phyloP scores from a whole-genome alignment of 2,888 invertebrate species.

The Dolomedes plantarius region DNA sequence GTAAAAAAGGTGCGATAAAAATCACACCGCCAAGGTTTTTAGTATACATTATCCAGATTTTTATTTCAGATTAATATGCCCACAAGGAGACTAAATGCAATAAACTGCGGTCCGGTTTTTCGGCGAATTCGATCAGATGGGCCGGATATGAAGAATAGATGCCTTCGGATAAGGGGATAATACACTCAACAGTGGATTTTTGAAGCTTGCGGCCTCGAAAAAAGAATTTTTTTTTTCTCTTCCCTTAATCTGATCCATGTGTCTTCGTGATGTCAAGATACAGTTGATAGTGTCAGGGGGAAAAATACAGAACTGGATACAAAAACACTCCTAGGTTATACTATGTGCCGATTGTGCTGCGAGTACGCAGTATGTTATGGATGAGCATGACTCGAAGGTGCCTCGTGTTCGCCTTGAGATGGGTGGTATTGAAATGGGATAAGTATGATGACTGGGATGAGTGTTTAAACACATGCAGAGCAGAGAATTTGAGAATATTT shows the following conservation, averaged over 20 bases:
- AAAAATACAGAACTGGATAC: slow-evolving; percentile 1
- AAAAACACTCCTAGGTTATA: background rate
- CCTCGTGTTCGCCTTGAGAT: no score
- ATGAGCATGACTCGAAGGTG: no score
- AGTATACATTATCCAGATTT: slow-evolving; percentile 30
- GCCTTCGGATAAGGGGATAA: slow-evolving; percentile 52
- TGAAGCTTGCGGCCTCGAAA: slow-evolving; percentile 28
- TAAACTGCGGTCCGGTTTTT: slow-evolving; percentile 46
- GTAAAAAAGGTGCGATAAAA: slow-evolving; percentile 1
- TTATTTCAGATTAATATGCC: slow-evolving; percentile 48
- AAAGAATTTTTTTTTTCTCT: background rate
- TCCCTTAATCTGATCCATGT: slow-evolving; percentile 48
- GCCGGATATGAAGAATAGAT: slow-evolving; percentile 45
- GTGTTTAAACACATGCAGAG: no score
- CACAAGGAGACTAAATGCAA: slow-evolving; percentile 45
- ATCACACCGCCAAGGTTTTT: slow-evolving; percentile 10
- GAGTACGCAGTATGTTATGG: no score
- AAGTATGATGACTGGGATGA: no score
- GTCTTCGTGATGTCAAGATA: slow-evolving; percentile 57
- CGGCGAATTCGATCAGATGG: slow-evolving; percentile 55
- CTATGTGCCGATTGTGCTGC: no score
- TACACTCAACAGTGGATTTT: slow-evolving; percentile 38
- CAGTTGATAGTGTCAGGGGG: background rate
- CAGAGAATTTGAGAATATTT: no score
- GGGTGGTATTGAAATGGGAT: no score